phyloP scores from a whole-genome alignment of 1,140 invertebrate genomes.

The Linepithema humile region DNA sequence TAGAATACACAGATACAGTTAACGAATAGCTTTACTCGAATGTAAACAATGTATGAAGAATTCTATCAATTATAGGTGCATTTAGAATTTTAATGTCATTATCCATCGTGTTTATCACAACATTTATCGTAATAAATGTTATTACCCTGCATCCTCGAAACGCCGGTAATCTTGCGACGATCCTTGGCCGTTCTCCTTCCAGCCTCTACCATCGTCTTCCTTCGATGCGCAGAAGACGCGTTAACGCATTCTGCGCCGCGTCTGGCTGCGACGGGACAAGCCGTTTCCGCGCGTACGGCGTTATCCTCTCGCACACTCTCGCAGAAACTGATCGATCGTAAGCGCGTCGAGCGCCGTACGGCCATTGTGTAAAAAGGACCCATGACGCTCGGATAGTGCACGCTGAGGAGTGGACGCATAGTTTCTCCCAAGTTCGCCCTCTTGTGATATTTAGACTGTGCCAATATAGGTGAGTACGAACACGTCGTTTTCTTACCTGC shows the following conservation, averaged over 20 bases:
- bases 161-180: neutral
- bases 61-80: too few relatives aligned
- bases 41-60: too few relatives aligned
- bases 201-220: constrained; percentile 27
- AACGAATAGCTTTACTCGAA: too few relatives aligned
- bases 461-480: constrained; percentile 80
- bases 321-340: constrained; percentile 78
- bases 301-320: constrained; percentile 57
- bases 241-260: constrained; percentile 75
- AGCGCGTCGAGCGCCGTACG: constrained; percentile 73
- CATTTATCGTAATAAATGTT: too few relatives aligned
- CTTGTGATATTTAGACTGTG: constrained; percentile 84
- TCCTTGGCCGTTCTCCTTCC: constrained; percentile 41
- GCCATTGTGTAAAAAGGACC: constrained; percentile 83
- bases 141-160: neutral
- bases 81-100: too few relatives aligned
- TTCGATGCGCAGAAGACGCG: constrained; percentile 69
- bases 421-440: constrained; percentile 82
- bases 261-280: constrained; percentile 64
- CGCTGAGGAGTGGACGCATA: constrained; percentile 81
- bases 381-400: constrained; percentile 80
- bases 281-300: constrained; percentile 67
- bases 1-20: too few relatives aligned
- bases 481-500: neutral
- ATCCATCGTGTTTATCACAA: too few relatives aligned